Conservation (phyloP, 1,140 invertebrate species). For the Glossosoma conforme region DNA sequence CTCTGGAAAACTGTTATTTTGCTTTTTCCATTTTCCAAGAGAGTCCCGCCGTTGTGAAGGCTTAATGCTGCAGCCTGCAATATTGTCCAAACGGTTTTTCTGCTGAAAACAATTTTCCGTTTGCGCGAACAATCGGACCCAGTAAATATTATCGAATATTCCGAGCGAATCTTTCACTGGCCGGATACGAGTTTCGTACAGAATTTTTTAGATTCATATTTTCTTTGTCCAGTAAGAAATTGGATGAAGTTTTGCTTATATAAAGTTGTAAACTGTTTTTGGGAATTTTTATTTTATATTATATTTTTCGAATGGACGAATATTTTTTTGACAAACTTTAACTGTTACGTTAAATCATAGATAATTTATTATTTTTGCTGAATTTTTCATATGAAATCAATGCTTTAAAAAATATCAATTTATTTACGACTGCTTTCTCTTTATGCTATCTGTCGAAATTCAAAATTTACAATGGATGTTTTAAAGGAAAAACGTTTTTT, state of each 20-base stretch:
- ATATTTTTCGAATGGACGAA: background rate
- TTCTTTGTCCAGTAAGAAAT: constrained; percentile 1
- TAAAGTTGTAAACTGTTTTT: background rate
- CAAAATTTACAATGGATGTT: too few species aligned
- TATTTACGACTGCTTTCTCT: too few species aligned
- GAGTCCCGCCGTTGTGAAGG: background rate
- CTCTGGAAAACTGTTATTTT: background rate
- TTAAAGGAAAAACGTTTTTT: too few species aligned
- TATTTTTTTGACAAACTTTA: too few species aligned
- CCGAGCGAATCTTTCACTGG: background rate
- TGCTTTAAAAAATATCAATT: too few species aligned
- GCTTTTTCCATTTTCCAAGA: constrained; percentile 5
- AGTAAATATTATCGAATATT: too few species aligned
- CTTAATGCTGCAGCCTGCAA: background rate
- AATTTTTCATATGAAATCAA: too few species aligned
- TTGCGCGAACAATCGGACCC: constrained; percentile 2
- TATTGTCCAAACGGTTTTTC: constrained; percentile 13
- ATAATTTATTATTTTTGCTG: too few species aligned
- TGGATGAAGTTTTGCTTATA: too few species aligned
- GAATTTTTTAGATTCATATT: background rate
- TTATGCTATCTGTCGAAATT: too few species aligned
- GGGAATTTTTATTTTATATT: constrained; percentile 1
- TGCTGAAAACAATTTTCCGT: constrained; percentile 13
- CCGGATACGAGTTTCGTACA: background rate
- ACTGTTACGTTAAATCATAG: too few species aligned